A percentile compares a stretch with the other conserved stretches of the same genome.
Conservation (phyloP, 2,113 vertebrate genomes). For the Diphyllodes magnificus region DNA sequence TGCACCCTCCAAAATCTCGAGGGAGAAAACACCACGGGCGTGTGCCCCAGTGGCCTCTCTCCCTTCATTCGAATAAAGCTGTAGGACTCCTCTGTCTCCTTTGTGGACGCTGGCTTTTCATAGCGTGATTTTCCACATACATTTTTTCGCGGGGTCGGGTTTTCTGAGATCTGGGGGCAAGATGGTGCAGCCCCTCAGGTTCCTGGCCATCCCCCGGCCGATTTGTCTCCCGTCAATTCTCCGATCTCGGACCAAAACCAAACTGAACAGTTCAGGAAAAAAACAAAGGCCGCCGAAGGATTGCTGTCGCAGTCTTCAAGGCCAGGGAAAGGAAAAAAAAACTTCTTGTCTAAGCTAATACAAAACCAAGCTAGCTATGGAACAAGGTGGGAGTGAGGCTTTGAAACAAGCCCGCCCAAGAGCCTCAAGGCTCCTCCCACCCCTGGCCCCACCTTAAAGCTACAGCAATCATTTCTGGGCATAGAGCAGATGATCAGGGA, state of each 20-base stretch:
- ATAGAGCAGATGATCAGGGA: too few relatives aligned
- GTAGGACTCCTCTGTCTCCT: background rate
- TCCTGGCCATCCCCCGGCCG: background rate
- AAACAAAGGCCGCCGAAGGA: fast-evolving
- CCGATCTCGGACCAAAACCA: background rate
- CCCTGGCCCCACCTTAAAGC: background rate
- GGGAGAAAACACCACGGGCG: background rate
- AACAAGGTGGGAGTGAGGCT: background rate
- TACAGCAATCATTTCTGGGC: background rate
- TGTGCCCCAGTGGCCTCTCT: background rate
- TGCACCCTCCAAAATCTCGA: background rate
- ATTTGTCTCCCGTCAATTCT: background rate
- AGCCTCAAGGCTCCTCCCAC: background rate
- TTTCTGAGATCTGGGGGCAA: background rate
- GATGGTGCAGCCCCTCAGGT: too few relatives aligned
- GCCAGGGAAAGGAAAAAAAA: background rate
- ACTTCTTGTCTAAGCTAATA: background rate
- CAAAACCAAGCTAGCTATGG: background rate
- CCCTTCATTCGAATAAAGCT: too few relatives aligned
- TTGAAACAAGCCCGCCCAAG: background rate
- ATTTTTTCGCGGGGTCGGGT: fast-evolving
- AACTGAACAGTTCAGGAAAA: background rate
- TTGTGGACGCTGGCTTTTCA: background rate
- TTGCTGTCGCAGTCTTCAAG: background rate
- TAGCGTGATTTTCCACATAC: fast-evolving